These are phyloP conservation scores for Pangasius mekongensis DNA, from an alignment of 2,797 vertebrate species.

Conservation along the genomic window DNA sequence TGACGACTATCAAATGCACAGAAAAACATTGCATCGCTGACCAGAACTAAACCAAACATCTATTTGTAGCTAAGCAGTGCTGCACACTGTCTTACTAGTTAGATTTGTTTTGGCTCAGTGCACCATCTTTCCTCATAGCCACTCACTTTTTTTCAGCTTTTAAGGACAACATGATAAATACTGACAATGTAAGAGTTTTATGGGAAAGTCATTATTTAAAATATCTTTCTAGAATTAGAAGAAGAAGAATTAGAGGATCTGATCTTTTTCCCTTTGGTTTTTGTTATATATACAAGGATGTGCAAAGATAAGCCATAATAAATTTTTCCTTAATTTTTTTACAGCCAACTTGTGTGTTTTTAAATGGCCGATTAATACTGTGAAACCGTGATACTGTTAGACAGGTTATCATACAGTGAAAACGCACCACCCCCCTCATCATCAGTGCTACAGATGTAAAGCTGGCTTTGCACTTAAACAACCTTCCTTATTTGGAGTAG, in stretches of 20 bases:
- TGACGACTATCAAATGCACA: neutral
- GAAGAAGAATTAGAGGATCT: neutral
- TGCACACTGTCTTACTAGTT: neutral
- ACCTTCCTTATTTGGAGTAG: neutral
- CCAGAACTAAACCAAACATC: neutral
- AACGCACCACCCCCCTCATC: neutral
- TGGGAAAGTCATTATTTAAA: neutral
- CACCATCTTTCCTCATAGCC: neutral
- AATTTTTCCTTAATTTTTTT: neutral
- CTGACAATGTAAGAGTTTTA: neutral
- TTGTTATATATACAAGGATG: neutral
- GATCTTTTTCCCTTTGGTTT: neutral
- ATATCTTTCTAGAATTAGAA: neutral
- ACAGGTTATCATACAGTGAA: neutral
- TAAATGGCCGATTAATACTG: neutral
- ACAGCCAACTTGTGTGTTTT: neutral
- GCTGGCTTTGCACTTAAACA: neutral
- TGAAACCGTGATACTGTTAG: neutral
- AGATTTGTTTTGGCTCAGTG: neutral
- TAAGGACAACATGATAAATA: neutral
- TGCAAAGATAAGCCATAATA: neutral
- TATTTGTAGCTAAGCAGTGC: slow-evolving; percentile 11
- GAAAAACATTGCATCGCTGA: neutral
- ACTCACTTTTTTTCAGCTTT: neutral
- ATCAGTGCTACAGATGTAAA: neutral